Evolutionary conservation across 1,140 invertebrate species (phyloP).

Genomic region (Panagrolaimus sp.): DNA sequence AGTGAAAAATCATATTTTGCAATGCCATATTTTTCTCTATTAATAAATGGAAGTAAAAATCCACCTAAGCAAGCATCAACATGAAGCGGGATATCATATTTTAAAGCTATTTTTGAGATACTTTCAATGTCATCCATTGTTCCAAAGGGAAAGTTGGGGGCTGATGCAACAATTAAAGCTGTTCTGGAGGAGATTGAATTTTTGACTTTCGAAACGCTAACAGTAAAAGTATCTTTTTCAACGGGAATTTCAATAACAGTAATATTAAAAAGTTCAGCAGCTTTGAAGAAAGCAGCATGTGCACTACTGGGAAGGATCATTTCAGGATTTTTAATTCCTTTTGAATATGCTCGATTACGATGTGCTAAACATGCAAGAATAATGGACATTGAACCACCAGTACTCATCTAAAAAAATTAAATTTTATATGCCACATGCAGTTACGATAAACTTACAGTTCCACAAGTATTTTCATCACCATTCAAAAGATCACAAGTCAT

Average conservation of each 20-base stretch:
- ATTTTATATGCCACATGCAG: too few species aligned
- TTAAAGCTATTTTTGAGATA: slow-evolving; percentile 72
- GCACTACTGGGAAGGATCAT: slow-evolving; percentile 80
- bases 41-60: slow-evolving; percentile 82
- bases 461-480: slow-evolving; percentile 74
- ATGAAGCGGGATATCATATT: slow-evolving; percentile 84
- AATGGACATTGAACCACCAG: slow-evolving; percentile 17
- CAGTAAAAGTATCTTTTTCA: slow-evolving; percentile 64
- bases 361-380: slow-evolving; percentile 69
- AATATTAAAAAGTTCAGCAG: slow-evolving; percentile 76
- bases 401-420: slow-evolving; percentile 8
- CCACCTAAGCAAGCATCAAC: slow-evolving; percentile 87
- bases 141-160: slow-evolving; percentile 89
- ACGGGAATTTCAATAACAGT: slow-evolving; percentile 72
- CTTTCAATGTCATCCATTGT: slow-evolving; percentile 81
- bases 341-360: slow-evolving; percentile 73
- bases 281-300: slow-evolving; percentile 93
- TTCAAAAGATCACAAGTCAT: slow-evolving; percentile 79
- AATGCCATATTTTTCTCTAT: slow-evolving; percentile 71
- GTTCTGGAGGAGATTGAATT: slow-evolving; percentile 77
- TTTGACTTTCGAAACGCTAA: slow-evolving; percentile 72
- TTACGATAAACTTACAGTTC: slow-evolving; percentile 61
- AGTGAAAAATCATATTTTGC: slow-evolving; percentile 78
- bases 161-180: slow-evolving; percentile 82
- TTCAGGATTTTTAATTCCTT: slow-evolving; percentile 77